These are phyloP conservation scores for Thomomys bottae DNA, from an alignment of 2,113 vertebrate species.

Conservation along the genomic window DNA sequence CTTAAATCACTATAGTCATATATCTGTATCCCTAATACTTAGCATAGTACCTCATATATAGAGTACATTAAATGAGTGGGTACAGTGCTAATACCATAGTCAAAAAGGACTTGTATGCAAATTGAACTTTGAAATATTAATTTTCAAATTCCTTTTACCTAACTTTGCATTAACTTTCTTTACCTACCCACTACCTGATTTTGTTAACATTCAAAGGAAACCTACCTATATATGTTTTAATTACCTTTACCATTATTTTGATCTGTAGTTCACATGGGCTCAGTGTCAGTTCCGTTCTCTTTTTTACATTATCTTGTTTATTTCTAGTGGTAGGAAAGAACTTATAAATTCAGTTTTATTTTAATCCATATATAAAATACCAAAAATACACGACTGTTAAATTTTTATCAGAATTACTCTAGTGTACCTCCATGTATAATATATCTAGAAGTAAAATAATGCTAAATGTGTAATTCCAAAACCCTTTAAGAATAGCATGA, in stretches of 20 bases:
- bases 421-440: background rate
- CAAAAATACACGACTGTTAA: constrained; percentile 42
- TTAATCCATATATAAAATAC: constrained; percentile 32
- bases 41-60: background rate
- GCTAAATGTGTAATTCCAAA: background rate
- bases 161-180: constrained; percentile 45
- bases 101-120: constrained; percentile 11
- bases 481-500: constrained; percentile 24
- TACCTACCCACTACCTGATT: background rate
- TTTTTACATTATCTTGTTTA: constrained; percentile 27
- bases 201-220: constrained; percentile 35
- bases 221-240: constrained; percentile 11
- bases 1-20: constrained; percentile 13
- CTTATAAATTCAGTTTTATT: constrained; percentile 18
- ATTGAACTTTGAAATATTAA: constrained; percentile 15
- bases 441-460: constrained; percentile 50
- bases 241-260: constrained; percentile 12
- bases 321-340: background rate
- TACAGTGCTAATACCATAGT: background rate
- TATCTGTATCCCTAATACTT: constrained; percentile 10
- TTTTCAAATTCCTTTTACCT: constrained; percentile 5
- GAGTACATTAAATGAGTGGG: constrained; percentile 11
- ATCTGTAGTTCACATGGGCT: constrained; percentile 29
- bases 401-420: background rate
- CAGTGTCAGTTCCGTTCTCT: background rate